These are phyloP conservation scores for Colaptes auratus DNA, from an alignment of 2,113 vertebrate genomes.

Conservation along the genomic window DNA sequence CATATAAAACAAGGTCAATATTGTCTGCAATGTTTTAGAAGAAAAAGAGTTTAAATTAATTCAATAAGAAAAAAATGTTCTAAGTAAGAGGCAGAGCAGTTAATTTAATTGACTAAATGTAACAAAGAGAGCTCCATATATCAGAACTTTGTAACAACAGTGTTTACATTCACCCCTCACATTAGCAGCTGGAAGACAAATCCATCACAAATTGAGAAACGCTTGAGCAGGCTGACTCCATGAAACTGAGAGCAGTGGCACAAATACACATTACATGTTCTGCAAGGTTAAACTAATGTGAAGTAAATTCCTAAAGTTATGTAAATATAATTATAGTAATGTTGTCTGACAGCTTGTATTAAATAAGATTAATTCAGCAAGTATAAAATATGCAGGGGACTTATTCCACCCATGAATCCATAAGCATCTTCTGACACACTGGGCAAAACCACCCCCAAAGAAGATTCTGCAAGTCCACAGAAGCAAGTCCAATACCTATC, in stretches of 20 bases:
- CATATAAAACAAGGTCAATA: not conserved
- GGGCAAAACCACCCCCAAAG: not conserved
- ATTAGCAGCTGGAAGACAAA: slow-evolving; percentile 32
- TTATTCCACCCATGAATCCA: not conserved
- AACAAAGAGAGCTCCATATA: not conserved
- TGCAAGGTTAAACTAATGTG: slow-evolving; percentile 51
- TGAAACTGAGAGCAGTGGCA: not conserved
- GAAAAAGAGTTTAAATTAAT: not conserved
- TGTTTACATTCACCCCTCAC: slow-evolving; percentile 4
- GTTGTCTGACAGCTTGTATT: slow-evolving; percentile 40
- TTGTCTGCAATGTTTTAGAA: not conserved
- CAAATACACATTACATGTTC: not conserved
- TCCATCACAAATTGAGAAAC: slow-evolving; percentile 18
- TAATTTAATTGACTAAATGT: not conserved
- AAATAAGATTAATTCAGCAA: slow-evolving; percentile 62
- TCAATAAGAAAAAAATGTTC: not conserved
- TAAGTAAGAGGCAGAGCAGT: not conserved
- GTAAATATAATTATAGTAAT: slow-evolving; percentile 60
- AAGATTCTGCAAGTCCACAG: not conserved
- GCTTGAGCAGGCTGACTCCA: not conserved
- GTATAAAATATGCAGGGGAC: not conserved
- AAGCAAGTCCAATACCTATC: not conserved
- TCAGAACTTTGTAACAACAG: not conserved
- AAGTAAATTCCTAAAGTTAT: slow-evolving; percentile 55
- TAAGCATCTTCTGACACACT: accelerated